Evolutionary conservation across 2,113 vertebrate genomes (phyloP).

Genomic region (Sinosuthora webbiana): DNA sequence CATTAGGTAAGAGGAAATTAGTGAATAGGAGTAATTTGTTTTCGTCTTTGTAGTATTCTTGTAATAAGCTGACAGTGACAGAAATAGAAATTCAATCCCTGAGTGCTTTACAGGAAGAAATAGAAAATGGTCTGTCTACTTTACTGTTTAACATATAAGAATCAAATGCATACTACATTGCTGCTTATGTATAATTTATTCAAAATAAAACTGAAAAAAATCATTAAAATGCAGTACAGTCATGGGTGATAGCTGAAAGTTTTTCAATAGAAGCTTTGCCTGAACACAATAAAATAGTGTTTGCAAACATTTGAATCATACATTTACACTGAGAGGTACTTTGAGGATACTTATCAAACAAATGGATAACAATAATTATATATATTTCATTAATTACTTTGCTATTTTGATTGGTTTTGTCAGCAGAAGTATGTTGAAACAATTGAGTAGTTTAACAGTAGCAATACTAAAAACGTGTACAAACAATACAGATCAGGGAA

Average conservation of each 20-base stretch:
- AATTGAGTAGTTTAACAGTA: neutral
- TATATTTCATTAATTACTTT: neutral
- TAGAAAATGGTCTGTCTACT: neutral
- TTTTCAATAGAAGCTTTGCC: neutral
- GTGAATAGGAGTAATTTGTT: neutral
- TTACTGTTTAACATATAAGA: neutral
- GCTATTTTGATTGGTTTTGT: neutral
- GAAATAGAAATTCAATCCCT: neutral
- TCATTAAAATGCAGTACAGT: neutral
- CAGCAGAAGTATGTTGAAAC: neutral
- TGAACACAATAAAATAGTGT: neutral
- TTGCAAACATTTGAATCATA: neutral
- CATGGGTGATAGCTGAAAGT: neutral
- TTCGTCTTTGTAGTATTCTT: neutral
- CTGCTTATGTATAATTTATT: neutral
- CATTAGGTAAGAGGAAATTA: conserved; percentile 82
- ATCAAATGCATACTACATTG: neutral
- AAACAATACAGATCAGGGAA: neutral
- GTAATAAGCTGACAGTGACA: neutral
- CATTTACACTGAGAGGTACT: neutral
- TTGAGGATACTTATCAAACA: neutral
- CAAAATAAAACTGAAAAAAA: neutral
- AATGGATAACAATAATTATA: neutral
- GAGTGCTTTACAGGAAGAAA: neutral
- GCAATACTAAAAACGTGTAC: neutral